phyloP scores from a whole-genome alignment of 2,113 vertebrate genomes.

The Hippopotamus amphibius region DNA sequence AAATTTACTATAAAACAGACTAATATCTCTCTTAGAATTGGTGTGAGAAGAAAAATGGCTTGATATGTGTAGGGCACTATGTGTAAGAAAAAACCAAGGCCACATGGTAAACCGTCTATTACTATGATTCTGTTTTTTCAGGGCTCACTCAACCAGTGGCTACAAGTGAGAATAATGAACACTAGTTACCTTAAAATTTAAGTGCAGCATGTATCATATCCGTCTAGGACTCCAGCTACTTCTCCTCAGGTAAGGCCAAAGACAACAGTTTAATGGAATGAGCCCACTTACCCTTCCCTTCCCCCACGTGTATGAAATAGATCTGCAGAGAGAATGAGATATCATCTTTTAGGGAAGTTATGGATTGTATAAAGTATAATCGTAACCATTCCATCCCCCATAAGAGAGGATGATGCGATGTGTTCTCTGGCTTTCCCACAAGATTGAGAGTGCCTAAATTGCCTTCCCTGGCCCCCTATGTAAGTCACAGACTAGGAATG shows the following conservation, averaged over 20 bases:
- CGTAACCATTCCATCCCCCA: not conserved
- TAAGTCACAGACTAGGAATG: not conserved
- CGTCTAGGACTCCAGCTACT: not conserved
- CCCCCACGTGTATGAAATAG: not conserved
- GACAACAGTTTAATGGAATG: not conserved
- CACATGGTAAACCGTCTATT: not conserved
- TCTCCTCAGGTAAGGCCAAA: not conserved
- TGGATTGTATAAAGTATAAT: not conserved
- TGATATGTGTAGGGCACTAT: not conserved
- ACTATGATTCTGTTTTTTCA: not conserved
- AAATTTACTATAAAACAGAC: not conserved
- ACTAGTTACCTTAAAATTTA: constrained; percentile 2
- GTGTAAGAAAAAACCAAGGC: not conserved
- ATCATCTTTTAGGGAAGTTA: not conserved
- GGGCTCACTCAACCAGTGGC: not conserved
- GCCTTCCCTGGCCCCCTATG: not conserved
- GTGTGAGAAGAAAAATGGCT: not conserved
- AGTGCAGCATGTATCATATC: not conserved
- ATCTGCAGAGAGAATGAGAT: not conserved
- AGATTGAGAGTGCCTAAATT: not conserved
- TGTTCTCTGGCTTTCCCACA: not conserved
- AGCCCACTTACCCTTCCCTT: not conserved
- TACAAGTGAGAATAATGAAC: not conserved
- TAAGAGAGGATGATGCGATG: not conserved
- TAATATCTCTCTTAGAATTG: not conserved